Evolutionary conservation across 2,113 vertebrate genomes (phyloP), one percentile per base, ranked within the genome.

Genomic region (Neopipo cinnamomea): DNA sequence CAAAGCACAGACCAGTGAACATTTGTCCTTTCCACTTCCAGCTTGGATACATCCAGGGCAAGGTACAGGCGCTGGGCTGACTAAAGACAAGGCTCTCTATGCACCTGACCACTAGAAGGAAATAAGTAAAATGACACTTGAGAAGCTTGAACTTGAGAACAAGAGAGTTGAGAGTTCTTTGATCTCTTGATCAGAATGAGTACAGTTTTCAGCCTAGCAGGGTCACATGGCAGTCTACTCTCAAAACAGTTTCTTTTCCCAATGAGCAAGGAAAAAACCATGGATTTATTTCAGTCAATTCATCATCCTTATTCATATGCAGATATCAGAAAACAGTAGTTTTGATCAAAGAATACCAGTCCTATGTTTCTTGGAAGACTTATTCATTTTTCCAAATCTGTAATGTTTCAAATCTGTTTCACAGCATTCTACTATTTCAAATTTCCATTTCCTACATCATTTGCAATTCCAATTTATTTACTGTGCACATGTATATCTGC

Each of bases 361-460:
- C 75, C 56, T 33, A 19, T 52, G 53, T 89, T 91, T 93, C 85
- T 72, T 89, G 93, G 94, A 96, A 93, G 95, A 95, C 83, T 93
- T 73, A 68, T 1, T 95, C 61, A 33, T 15, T 75, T 93, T 81
- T 88, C 76, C 70, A 55, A 39, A 85, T 58, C 35, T 28, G 30
- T 79, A 35, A 59, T 4, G 7, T 35, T 62, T 74, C 7, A 0
- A 35, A 77, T 59, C 25, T 21, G 33, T 74, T 88, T 83, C 52
- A 68, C 49, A 83, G 33, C 73, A 67, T 59, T 86, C 65, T 21
- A 46, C 59, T 65, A 33, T 47, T 77, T 71, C 16, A 56, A 5
- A 50, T 77, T 77, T 76, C 61, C 42, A 70, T 89, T 53, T 83
- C 42, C 85, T 86, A 63, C 16, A 47, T 56, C 13, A 83, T 65